Base-by-base conservation (phyloP, 2,888 invertebrate species). In the Escarpia spicata region DNA sequence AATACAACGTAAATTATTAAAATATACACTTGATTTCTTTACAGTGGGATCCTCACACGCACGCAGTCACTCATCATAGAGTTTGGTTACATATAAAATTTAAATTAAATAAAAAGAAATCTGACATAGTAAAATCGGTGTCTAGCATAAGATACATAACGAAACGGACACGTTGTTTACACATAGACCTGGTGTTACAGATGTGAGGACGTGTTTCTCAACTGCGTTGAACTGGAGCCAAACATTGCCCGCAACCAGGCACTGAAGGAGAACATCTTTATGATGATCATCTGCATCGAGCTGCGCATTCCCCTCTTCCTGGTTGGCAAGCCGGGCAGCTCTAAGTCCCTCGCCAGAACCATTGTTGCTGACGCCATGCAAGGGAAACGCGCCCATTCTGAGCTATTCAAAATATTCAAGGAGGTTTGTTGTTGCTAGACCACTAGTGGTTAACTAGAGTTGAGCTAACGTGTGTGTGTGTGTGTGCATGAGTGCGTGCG, bases 261-360 rank as follows among this genome's bases (percentile, higher is more conserved):
- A 8, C 94, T 96, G 92, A 95, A 95, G 92, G 96, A 96, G 93
- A 96, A 96, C 93, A 94, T 96, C 37, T 96, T 96, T 92, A 95
- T 96, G 95, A 96, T 96, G 96, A 95, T 96, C 58, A 95, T 96
- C n/a, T 96, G 96, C 93, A 96, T 96, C 60, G 96, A 96, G 92
- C 94, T 96, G 37, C 93, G 96, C 43, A 96, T 96, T 19, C 96
- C 96, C 4, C 94, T 96, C 90, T 96, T 96, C 93, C 94, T 96
- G 91, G 96, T 96, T 10, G 96, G 96, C 26, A 96, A 96, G 93
- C 96, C 96, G 26, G 96, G 96, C 43, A 96, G 96, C 93, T 96
- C 96, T 44, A 96, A 96, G 93, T 96, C 96, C 31, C 94, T 96
- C 90, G 96, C 96, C 19, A 96, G 96, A 91, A 95, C 96, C 90